Conservation (phyloP, 30 jellyfish, hydroid and myxozoan genomes). For the Morbakka virulenta region DNA sequence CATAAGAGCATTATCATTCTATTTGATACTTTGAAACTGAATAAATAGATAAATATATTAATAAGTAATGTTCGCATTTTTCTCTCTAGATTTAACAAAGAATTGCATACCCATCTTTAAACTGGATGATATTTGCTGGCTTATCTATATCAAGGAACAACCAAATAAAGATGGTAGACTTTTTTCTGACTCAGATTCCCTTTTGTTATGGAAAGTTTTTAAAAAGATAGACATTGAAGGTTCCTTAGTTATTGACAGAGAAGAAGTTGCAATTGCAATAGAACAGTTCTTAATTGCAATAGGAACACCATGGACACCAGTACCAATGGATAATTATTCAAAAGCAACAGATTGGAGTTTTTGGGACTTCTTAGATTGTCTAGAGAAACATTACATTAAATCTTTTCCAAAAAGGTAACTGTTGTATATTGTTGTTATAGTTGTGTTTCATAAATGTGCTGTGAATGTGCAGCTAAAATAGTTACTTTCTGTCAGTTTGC, state of each 20-base stretch:
- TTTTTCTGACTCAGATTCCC: constrained; percentile 61
- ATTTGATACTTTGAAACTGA: too few species aligned
- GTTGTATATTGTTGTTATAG: neutral
- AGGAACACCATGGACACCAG: constrained; percentile 97
- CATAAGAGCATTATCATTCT: too few species aligned
- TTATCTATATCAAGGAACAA: constrained; percentile 49
- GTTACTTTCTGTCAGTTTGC: too few species aligned
- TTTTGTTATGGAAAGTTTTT: constrained; percentile 71
- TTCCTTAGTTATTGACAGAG: constrained; percentile 60
- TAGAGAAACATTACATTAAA: constrained; percentile 67
- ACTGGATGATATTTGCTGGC: constrained; percentile 78
- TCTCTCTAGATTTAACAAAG: too few species aligned
- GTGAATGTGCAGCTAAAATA: too few species aligned
- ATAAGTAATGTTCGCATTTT: too few species aligned
- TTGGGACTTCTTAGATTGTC: constrained; percentile 80
- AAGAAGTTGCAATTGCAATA: constrained; percentile 56
- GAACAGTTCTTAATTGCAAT: constrained; percentile 77
- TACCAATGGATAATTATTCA: constrained; percentile 63
- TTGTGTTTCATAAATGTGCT: neutral
- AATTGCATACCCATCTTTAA: constrained; percentile 21
- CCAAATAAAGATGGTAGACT: constrained; percentile 36
- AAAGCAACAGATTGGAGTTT: constrained; percentile 61
- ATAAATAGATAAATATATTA: too few species aligned
- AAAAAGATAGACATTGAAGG: constrained; percentile 72
- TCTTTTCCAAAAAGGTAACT: constrained; percentile 68